Evolutionary conservation across 2,113 vertebrate species (phyloP).

Genomic region (Isichthys henryi): DNA sequence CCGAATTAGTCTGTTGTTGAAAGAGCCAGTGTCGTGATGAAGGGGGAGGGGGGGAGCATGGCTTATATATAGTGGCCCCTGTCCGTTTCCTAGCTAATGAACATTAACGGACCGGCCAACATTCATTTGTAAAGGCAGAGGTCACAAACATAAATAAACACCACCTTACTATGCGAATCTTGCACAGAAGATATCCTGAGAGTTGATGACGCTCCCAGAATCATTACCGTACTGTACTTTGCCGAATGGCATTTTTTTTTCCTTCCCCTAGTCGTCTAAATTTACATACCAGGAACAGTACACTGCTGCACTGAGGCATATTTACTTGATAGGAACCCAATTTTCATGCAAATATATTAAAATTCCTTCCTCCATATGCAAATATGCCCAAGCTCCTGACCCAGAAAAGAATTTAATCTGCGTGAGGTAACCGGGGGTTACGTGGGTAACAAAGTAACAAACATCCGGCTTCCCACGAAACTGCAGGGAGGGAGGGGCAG

Average conservation of each 20-base stretch:
- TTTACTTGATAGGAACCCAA: not conserved
- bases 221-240: slow-evolving; percentile 5
- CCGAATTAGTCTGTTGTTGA: not conserved
- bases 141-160: slow-evolving; percentile 4
- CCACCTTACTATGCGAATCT: not conserved
- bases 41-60: not conserved
- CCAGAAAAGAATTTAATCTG: not conserved
- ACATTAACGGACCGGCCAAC: not conserved
- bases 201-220: not conserved
- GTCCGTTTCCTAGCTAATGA: not conserved
- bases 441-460: not conserved
- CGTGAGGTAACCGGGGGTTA: not conserved
- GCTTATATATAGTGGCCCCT: not conserved
- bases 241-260: not conserved
- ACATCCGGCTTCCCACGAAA: no score
- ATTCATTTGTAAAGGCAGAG: slow-evolving; percentile 1
- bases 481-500: slow-evolving; percentile 8
- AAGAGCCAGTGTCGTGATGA: not conserved
- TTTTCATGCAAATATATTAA: slow-evolving; percentile 18
- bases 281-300: not conserved
- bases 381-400: not conserved
- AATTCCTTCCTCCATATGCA: not conserved
- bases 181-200: not conserved
- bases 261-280: not conserved
- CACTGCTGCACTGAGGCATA: not conserved